Evolutionary conservation across 1,140 invertebrate species (phyloP), one percentile per base, ranked within the genome.

Genomic region (Penaeus vannamei): DNA sequence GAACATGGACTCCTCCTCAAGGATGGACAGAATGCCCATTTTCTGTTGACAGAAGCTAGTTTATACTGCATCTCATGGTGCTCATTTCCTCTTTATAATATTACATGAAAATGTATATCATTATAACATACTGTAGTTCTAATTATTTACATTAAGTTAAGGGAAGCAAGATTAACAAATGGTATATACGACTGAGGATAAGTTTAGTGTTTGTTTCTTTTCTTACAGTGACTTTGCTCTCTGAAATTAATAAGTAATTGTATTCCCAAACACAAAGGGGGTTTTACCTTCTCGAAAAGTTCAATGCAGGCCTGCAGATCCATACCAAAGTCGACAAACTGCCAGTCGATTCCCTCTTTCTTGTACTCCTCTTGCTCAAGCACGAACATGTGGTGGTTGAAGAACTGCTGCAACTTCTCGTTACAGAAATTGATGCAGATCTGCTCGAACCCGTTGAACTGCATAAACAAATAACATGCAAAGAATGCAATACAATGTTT

Each of bases 1-100:
- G 96, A 99, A 99, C 98, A 99, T 99, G 97, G 98, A 99, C 95
- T 99, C 98, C 96, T 99, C 98, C 95, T 99, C 98, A 64, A 87
- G 86, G 42, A 87, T 87, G 77, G 86, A 87, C 20, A 87, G 79
- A 23, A 87, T 76, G 53, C 86, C 95, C 93, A 92, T 95, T 94
- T 90, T 93, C 91, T 94, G 92, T 94, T 93, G 92, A 94, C 93
- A 91, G 93, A 93, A 91, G 94, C 10, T 19, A 94, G 91, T 94
- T 93, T 83, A 94, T 94, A 91, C 94, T n/a, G 46, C 14, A 60
- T 4, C 23, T 2, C 12, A 62, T n/a, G 26, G 93, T 87, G 93
- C 93, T 94, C 93, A 94, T 60, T 93, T 92, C 91, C 94, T 94
- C 69, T 92, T 92, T 91, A 94, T 93, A 90, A 93, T 93, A 91